A percentile compares a stretch with the other conserved stretches of the same genome.
Conservation (phyloP, 2,797 vertebrate genomes). For the Botia kubotai region DNA sequence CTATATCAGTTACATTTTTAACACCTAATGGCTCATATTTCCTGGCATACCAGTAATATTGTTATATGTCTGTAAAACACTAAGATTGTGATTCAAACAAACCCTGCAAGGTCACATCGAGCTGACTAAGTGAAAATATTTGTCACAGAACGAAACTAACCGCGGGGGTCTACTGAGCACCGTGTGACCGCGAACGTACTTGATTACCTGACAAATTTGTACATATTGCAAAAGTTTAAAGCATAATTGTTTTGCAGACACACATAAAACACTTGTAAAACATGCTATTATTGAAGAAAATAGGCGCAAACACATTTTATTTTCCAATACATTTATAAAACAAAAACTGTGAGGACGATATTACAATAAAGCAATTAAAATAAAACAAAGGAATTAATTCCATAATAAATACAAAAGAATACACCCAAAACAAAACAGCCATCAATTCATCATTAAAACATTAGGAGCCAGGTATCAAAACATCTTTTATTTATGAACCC, state of each 20-base stretch:
- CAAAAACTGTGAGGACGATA: neutral
- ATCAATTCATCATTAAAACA: neutral
- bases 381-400: neutral
- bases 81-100: constrained; percentile 4
- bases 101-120: neutral
- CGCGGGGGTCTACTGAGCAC: too few relatives aligned
- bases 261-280: neutral
- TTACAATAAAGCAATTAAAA: neutral
- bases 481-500: neutral
- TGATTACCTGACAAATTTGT: neutral
- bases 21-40: constrained; percentile 11
- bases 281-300: neutral
- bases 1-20: constrained; percentile 11
- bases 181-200: too few relatives aligned
- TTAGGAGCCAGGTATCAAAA: constrained; percentile 8
- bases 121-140: neutral
- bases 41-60: constrained; percentile 14
- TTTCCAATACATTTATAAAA: neutral
- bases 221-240: neutral
- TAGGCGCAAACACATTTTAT: neutral
- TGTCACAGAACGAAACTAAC: neutral
- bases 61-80: constrained; percentile 14
- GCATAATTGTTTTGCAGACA: neutral
- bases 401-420: constrained; percentile 22
- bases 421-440: neutral